These are phyloP conservation scores for Clupea harengus DNA, from an alignment of 2,113 vertebrate genomes.

Conservation along the genomic window DNA sequence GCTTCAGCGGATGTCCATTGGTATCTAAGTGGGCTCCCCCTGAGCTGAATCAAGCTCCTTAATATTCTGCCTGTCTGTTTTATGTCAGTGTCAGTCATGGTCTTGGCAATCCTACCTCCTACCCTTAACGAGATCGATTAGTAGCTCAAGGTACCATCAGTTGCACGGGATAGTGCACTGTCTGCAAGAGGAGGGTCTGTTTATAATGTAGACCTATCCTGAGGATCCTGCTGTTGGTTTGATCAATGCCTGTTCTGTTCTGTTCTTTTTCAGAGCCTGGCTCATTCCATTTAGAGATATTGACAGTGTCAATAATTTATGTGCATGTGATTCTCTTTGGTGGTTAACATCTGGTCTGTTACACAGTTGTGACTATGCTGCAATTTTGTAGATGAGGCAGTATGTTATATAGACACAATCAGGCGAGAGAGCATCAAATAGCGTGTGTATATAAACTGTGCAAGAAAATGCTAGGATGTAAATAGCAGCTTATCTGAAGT, in stretches of 20 bases:
- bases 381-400: background rate
- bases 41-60: background rate
- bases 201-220: background rate
- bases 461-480: background rate
- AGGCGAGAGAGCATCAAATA: background rate
- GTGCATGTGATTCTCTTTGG: background rate
- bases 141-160: background rate
- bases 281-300: background rate
- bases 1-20: background rate
- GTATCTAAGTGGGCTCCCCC: background rate
- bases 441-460: background rate
- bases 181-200: background rate
- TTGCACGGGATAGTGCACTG: background rate
- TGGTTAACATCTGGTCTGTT: background rate
- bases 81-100: background rate
- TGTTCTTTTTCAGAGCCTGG: background rate
- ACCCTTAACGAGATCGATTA: constrained; percentile 9
- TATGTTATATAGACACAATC: background rate
- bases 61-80: background rate
- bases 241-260: constrained; percentile 6
- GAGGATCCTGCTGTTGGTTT: background rate
- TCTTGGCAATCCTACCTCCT: background rate
- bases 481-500: background rate
- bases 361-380: background rate
- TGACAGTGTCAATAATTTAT: background rate